Conservation (phyloP, 2,888 invertebrate genomes). For the Ormyrus rosae region DNA sequence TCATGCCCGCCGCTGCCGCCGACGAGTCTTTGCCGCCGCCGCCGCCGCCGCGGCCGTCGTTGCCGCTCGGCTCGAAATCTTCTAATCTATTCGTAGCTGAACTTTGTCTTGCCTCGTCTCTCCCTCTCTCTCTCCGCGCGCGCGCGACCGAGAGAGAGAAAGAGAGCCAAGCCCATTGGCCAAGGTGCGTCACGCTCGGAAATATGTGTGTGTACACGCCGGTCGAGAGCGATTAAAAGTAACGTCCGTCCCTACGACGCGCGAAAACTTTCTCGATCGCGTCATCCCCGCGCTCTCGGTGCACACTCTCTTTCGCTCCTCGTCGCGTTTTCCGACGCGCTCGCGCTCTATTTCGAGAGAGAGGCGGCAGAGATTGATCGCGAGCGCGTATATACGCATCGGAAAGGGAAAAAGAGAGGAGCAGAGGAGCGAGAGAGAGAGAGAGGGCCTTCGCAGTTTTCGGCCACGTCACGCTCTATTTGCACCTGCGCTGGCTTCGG, state of each 20-base stretch:
- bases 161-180: slow-evolving; percentile 65
- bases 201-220: slow-evolving; percentile 64
- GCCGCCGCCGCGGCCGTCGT: not conserved
- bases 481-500: slow-evolving; percentile 56
- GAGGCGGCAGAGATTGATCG: no score
- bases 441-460: slow-evolving; percentile 32
- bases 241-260: not conserved
- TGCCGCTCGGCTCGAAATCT: not conserved
- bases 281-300: not conserved
- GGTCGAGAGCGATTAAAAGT: no score
- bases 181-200: slow-evolving; percentile 70
- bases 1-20: not conserved
- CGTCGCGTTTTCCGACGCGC: not conserved
- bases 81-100: slow-evolving; percentile 4
- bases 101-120: slow-evolving; percentile 32
- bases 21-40: not conserved
- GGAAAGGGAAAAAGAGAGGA: no score
- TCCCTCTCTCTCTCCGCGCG: slow-evolving; percentile 42
- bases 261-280: not conserved
- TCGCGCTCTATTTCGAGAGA: not conserved
- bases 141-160: not conserved
- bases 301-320: slow-evolving; percentile 2
- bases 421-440: not conserved
- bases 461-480: slow-evolving; percentile 56
- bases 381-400: no score